These are phyloP conservation scores for Jordanella pulchra DNA, from an alignment of 2,797 vertebrate genomes.

Conservation along the genomic window DNA sequence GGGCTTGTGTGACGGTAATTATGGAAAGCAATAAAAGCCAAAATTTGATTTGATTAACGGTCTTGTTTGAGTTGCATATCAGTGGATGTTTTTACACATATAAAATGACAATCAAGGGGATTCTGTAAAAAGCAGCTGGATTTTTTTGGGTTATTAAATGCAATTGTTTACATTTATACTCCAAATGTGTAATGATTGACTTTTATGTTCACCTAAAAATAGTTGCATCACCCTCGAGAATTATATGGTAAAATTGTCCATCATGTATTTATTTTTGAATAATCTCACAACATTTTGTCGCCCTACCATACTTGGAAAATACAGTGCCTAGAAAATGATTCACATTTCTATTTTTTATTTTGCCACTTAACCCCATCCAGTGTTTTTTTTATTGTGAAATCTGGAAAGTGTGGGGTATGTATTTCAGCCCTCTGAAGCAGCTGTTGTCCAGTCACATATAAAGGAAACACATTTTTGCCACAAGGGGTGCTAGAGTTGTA, in stretches of 20 bases:
- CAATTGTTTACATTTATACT: not conserved
- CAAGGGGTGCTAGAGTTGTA: too few relatives aligned
- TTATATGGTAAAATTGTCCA: not conserved
- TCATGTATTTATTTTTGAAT: not conserved
- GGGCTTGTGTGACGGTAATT: constrained; percentile 95
- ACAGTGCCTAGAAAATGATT: not conserved
- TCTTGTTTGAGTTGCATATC: constrained; percentile 8
- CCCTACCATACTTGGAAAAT: not conserved
- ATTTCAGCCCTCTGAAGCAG: not conserved
- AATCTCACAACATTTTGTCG: not conserved
- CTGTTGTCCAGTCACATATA: too few relatives aligned
- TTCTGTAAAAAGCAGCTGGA: not conserved
- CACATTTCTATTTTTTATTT: too few relatives aligned
- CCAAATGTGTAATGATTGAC: not conserved
- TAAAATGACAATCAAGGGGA: not conserved
- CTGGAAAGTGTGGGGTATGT: not conserved
- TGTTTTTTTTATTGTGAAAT: not conserved
- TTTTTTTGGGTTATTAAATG: not conserved
- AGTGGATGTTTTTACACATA: not conserved
- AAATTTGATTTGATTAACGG: constrained; percentile 68
- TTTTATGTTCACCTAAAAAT: not conserved
- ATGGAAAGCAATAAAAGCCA: constrained; percentile 97
- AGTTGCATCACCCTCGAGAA: not conserved
- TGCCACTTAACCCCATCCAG: not conserved
- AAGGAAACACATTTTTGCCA: too few relatives aligned